A percentile compares a stretch with the other conserved stretches of the same genome.
These are phyloP conservation scores for Diplodus puntazzo DNA, from an alignment of 2,797 vertebrate species.

Conservation along the genomic window DNA sequence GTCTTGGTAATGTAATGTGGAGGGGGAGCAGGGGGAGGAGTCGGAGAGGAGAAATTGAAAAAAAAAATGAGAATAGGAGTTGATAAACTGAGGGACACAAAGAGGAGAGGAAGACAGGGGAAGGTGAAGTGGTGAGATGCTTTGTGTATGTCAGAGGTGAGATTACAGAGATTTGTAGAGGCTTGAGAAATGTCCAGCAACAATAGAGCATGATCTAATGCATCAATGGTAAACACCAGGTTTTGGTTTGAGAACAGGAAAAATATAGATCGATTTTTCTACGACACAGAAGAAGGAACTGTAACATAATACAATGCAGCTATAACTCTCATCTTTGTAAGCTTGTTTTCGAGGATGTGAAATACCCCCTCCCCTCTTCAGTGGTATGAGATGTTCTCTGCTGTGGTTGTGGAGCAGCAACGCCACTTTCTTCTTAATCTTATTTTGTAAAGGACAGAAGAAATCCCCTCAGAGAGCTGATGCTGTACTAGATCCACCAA, in stretches of 20 bases:
- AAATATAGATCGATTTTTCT: constrained; percentile 8
- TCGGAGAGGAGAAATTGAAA: not conserved
- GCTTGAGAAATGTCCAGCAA: constrained; percentile 19
- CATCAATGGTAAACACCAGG: constrained; percentile 28
- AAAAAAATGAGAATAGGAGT: not conserved
- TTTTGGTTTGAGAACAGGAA: constrained; percentile 24
- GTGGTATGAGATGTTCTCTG: constrained; percentile 1
- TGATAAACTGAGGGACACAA: constrained; percentile 9
- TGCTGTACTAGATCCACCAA: not conserved
- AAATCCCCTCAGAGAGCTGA: not conserved
- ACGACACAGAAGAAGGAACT: constrained; percentile 7
- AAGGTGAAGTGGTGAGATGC: constrained; percentile 11
- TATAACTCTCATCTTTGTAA: not conserved
- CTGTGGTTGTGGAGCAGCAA: constrained; percentile 22
- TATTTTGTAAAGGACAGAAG: constrained; percentile 9
- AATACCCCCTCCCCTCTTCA: not conserved
- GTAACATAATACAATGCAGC: constrained; percentile 1
- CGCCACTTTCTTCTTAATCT: constrained; percentile 7
- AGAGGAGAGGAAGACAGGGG: not conserved
- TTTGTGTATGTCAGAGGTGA: constrained; percentile 9
- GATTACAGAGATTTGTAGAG: constrained; percentile 19
- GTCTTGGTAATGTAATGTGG: constrained; percentile 33
- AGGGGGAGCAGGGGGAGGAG: constrained; percentile 3
- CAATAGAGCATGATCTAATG: constrained; percentile 5
- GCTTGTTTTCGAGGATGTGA: constrained; percentile 4